phyloP scores from a whole-genome alignment of 2,888 invertebrate genomes.

The Lithodes maja region DNA sequence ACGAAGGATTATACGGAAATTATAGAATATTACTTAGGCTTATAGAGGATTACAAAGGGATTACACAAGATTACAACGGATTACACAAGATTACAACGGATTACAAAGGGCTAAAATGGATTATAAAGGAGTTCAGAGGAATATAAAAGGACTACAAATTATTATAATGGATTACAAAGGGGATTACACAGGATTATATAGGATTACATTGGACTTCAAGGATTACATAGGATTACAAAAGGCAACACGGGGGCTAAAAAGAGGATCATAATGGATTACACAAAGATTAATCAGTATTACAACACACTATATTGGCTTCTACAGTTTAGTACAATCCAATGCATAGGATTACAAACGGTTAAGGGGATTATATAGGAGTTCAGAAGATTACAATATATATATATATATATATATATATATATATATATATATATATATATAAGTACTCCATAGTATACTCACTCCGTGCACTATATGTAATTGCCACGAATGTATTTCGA shows the following conservation, averaged over 20 bases:
- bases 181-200: not conserved
- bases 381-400: no score
- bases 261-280: not conserved
- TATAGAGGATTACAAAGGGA: not conserved
- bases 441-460: no score
- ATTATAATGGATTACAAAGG: not conserved
- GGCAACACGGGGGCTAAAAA: not conserved
- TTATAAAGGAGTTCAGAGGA: not conserved
- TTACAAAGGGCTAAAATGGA: not conserved
- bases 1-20: not conserved
- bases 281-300: not conserved
- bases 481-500: no score
- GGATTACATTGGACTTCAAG: not conserved
- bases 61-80: not conserved
- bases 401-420: no score
- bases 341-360: no score
- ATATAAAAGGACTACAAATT: not conserved
- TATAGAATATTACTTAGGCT: not conserved
- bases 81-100: not conserved
- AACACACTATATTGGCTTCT: no score
- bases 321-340: no score
- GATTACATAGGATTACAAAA: not conserved
- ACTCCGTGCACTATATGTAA: no score
- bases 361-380: no score
- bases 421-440: no score